phyloP scores from a whole-genome alignment of 2,113 vertebrate genomes.

The Maccullochella peelii region DNA sequence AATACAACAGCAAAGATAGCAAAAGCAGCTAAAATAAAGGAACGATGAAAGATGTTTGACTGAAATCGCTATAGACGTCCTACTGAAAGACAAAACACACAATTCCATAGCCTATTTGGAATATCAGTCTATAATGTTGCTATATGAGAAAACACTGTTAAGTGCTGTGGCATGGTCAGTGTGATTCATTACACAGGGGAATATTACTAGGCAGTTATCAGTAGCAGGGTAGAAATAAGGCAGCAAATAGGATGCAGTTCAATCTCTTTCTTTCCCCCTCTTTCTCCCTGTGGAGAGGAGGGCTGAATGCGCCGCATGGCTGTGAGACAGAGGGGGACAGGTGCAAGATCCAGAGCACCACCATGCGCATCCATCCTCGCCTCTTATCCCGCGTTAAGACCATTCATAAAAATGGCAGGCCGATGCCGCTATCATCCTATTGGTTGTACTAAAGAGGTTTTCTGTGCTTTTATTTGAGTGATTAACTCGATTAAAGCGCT shows the following conservation, averaged over 20 bases:
- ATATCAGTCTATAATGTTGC: background rate
- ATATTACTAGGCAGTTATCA: too few species aligned
- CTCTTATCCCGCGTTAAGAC: constrained; percentile 52
- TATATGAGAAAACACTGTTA: background rate
- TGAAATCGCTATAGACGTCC: background rate
- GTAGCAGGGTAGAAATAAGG: too few species aligned
- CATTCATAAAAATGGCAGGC: constrained; percentile 73
- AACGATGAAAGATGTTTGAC: too few species aligned
- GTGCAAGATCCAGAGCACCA: constrained; percentile 33
- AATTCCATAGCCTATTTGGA: too few species aligned
- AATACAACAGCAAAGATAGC: background rate
- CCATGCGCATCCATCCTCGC: constrained; percentile 35
- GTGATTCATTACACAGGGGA: background rate
- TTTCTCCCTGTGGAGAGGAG: background rate
- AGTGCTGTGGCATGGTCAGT: background rate
- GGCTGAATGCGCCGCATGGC: background rate
- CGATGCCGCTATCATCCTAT: constrained; percentile 1
- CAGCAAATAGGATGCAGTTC: background rate
- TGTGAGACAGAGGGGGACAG: background rate
- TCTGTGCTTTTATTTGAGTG: background rate
- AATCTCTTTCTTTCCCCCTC: background rate
- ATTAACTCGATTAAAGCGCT: background rate
- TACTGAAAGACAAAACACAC: background rate
- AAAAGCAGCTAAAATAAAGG: background rate
- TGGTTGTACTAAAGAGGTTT: background rate